Evolutionary conservation across 2,888 invertebrate genomes (phyloP).

Genomic region (Arctia plantaginis): DNA sequence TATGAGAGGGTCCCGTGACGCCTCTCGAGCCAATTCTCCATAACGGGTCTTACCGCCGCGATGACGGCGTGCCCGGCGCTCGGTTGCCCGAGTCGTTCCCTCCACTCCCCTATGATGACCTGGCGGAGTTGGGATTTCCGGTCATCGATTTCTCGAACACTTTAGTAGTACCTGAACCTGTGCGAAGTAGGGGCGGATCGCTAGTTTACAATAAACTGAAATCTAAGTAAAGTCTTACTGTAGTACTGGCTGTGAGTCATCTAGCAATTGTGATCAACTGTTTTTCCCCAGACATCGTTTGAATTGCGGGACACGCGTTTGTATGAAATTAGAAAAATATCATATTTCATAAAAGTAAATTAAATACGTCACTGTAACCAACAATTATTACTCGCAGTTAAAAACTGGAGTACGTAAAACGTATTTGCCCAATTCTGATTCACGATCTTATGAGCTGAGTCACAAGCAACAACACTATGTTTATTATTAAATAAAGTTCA

Average conservation of each 20-base stretch:
- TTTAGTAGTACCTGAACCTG: no score
- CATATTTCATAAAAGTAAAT: neutral
- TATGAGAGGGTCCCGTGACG: no score
- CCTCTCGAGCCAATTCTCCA: no score
- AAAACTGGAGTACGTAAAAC: neutral
- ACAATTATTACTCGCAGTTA: neutral
- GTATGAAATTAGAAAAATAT: neutral
- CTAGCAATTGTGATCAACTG: slow-evolving; percentile 2
- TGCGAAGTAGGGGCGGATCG: no score
- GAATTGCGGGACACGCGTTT: neutral
- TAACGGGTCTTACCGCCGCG: no score
- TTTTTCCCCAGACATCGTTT: neutral
- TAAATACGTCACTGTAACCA: neutral
- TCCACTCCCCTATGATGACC: no score
- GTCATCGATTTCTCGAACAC: no score
- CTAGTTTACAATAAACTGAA: no score
- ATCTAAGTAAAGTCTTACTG: neutral
- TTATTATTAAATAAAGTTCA: neutral
- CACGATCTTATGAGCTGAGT: neutral
- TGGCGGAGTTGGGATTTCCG: no score
- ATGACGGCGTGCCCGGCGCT: no score
- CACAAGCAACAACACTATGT: neutral
- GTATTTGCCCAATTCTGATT: neutral
- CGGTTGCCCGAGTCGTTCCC: no score
- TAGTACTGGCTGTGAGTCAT: neutral